A percentile compares a stretch with the other conserved stretches of the same genome.
phyloP scores from a whole-genome alignment of 1,140 invertebrate genomes.

The Drosophila oshimai region DNA sequence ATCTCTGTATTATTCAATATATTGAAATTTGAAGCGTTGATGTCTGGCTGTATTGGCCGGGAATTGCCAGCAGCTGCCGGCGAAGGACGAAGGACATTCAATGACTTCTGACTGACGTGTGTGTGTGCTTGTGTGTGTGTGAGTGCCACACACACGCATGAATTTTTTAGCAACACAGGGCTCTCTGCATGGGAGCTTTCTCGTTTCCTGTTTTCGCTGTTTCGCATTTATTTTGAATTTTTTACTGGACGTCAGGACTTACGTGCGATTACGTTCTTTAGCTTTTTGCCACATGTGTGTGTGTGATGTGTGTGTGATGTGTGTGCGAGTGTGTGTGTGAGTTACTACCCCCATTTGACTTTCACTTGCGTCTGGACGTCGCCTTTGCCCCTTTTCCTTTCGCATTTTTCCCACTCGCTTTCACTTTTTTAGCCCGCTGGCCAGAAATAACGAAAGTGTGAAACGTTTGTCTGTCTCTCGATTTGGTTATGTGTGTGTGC shows the following conservation, averaged over 20 bases:
- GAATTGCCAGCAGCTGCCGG: conserved; percentile 66
- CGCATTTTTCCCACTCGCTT: not conserved
- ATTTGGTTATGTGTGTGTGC: conserved; percentile 55
- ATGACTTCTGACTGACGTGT: conserved; percentile 52
- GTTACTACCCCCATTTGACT: conserved; percentile 70
- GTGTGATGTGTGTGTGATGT: conserved; percentile 4
- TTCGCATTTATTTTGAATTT: conserved; percentile 63
- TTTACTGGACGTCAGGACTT: conserved; percentile 76
- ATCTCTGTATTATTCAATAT: conserved; percentile 58
- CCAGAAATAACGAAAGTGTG: conserved; percentile 49
- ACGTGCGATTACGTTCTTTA: conserved; percentile 76
- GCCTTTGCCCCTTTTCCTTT: conserved; percentile 32
- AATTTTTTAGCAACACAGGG: conserved; percentile 64
- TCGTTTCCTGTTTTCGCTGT: conserved; percentile 60
- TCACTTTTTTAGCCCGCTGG: conserved; percentile 49
- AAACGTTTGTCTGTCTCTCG: conserved; percentile 55
- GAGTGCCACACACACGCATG: conserved; percentile 50
- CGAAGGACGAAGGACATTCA: conserved; percentile 48
- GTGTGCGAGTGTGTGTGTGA: conserved; percentile 7
- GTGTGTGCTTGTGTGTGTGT: not conserved
- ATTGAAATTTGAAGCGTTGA: conserved; percentile 53
- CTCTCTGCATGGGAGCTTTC: conserved; percentile 45
- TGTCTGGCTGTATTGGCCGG: conserved; percentile 37
- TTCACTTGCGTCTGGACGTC: conserved; percentile 70
- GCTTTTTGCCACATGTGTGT: conserved; percentile 47